A percentile compares a stretch with the other conserved stretches of the same genome.
phyloP scores from a whole-genome alignment of 2,888 invertebrate species.

The Salticus scenicus region DNA sequence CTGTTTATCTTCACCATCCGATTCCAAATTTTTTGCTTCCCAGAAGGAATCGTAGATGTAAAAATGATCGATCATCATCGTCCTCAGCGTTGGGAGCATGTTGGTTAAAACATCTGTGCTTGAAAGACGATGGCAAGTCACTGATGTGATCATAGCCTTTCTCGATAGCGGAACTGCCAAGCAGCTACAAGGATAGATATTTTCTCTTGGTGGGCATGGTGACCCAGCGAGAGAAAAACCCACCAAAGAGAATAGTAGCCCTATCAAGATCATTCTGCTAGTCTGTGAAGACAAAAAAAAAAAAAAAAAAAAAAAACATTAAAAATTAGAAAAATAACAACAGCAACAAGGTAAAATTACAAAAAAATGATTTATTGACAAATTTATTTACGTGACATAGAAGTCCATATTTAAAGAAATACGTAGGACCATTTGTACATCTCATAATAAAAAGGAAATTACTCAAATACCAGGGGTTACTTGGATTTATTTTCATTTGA shows the following conservation, averaged over 20 bases:
- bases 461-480: too few relatives aligned
- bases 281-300: too few relatives aligned
- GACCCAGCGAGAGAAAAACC: not conserved
- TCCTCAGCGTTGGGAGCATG: constrained; percentile 21
- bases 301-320: too few relatives aligned
- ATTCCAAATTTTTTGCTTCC: constrained; percentile 26
- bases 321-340: too few relatives aligned
- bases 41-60: constrained; percentile 54
- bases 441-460: too few relatives aligned
- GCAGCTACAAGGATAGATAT: constrained; percentile 51
- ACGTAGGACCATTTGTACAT: too few relatives aligned
- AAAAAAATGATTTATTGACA: too few relatives aligned
- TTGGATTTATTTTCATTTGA: too few relatives aligned
- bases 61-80: constrained; percentile 44
- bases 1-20: not conserved
- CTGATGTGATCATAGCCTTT: constrained; percentile 19
- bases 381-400: too few relatives aligned
- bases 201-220: constrained; percentile 34
- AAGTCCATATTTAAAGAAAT: too few relatives aligned
- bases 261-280: not conserved
- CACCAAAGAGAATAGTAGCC: not conserved
- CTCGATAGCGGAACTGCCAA: not conserved
- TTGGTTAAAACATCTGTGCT: not conserved
- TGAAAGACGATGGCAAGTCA: constrained; percentile 29
- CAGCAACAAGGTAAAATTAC: too few relatives aligned